A percentile compares a stretch with the other conserved stretches of the same genome.
phyloP scores from a whole-genome alignment of 2,888 invertebrate genomes.

The Polydesmus complanatus region DNA sequence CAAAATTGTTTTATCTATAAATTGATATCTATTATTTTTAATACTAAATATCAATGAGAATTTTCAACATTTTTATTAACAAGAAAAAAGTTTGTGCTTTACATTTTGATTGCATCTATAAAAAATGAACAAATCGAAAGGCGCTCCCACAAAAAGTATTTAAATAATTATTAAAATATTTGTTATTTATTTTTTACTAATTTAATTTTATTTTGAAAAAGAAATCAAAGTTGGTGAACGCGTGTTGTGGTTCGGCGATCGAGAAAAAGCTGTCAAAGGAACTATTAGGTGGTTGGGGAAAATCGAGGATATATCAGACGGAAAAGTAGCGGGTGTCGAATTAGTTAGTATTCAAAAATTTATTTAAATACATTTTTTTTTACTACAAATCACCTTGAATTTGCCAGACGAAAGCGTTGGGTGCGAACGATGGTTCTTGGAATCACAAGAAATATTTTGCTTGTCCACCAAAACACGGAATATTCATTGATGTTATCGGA shows the following conservation, averaged over 20 bases:
- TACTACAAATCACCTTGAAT: not conserved
- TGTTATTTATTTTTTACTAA: too few species aligned
- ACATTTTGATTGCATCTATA: too few species aligned
- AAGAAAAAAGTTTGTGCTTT: too few species aligned
- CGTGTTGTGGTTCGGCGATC: not conserved
- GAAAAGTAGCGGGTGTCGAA: not conserved
- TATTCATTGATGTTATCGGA: not conserved
- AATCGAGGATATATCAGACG: not conserved
- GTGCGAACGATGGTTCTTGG: not conserved
- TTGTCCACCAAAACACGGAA: not conserved
- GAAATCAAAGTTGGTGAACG: not conserved
- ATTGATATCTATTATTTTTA: too few species aligned
- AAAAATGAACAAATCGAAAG: too few species aligned
- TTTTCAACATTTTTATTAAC: too few species aligned
- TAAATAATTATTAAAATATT: too few species aligned
- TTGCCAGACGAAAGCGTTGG: not conserved
- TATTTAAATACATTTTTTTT: too few species aligned
- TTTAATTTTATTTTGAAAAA: too few species aligned
- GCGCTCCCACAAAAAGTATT: too few species aligned
- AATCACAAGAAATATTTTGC: not conserved
- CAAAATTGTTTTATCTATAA: too few species aligned
- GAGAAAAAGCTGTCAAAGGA: not conserved
- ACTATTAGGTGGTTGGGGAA: not conserved
- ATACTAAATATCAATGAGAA: too few species aligned
- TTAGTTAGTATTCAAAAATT: not conserved